phyloP scores from a whole-genome alignment of 2,113 vertebrate species.

The Aegithalos caudatus region DNA sequence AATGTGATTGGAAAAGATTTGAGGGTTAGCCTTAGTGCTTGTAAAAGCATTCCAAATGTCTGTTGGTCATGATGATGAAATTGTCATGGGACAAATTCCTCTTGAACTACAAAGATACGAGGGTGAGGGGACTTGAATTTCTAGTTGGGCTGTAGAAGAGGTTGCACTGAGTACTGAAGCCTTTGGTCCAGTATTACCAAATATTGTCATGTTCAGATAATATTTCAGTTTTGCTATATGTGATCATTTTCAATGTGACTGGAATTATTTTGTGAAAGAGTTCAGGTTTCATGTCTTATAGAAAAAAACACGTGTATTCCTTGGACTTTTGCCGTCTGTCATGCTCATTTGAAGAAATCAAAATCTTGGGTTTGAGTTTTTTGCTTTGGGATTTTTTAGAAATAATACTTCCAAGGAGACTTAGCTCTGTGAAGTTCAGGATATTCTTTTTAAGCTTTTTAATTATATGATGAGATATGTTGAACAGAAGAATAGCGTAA shows the following conservation, averaged over 20 bases:
- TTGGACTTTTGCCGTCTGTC: neutral
- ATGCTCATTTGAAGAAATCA: neutral
- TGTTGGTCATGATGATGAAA: neutral
- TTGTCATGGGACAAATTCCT: neutral
- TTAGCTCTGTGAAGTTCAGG: neutral
- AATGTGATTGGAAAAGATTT: neutral
- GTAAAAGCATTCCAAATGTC: neutral
- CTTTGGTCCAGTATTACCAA: neutral
- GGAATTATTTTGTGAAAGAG: neutral
- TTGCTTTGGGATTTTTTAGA: neutral
- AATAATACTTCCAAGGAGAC: neutral
- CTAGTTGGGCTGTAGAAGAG: neutral
- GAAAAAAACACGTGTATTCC: neutral
- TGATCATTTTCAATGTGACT: neutral
- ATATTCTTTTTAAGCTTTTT: neutral
- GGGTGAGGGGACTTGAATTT: neutral
- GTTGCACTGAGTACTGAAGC: neutral
- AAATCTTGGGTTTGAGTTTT: neutral
- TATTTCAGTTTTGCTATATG: neutral
- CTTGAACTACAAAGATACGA: neutral
- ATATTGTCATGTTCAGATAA: neutral
- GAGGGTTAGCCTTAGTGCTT: neutral
- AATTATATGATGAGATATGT: neutral
- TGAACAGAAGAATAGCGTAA: neutral
- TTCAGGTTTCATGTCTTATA: neutral